Base-by-base conservation (phyloP, 2,113 vertebrate species). In the Ginglymostoma cirratum region DNA sequence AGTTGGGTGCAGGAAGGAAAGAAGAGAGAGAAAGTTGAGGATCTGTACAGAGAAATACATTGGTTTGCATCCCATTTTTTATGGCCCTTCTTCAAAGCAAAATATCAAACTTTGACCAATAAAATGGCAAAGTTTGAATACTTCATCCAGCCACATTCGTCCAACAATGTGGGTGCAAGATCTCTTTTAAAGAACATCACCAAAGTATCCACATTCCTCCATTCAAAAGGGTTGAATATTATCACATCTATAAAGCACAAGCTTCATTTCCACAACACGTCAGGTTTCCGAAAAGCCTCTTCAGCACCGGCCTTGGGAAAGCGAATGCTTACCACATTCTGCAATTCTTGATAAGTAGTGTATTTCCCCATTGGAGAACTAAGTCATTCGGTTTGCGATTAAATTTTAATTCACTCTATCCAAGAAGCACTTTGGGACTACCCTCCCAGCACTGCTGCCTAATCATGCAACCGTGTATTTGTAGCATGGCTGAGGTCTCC, bases 321-420 rank as follows among this genome's bases (percentile, higher is more conserved):
- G 14, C 24, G 3, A 72, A 95, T 72, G 69, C 42, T 52, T 72
- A 42, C 45, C 27, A 95, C 42, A 70, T 70, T 72, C 67, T 70
- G 69, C 42, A 95, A 72, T 48, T 72, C 38, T 76, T 48, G 69
- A 95, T 95, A 95, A 94, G 24, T 27, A 65, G 92, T 94, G 30
- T 94, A 70, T 38, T 76, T 72, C 94, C 93, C 66, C 94, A 95
- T 72, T 95, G 72, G 94, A 95, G 45, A 95, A 72, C 17, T 72
- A 72, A 95, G 15, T 45, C 69, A 3, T 48, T 69, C 48, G 93
- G 67, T 48, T 52, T 95, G 93, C 52, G 42, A 95, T 95, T 95
- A 95, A 48, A 76, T 95, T 95, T 95, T 95, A 95, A 95, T 95
- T 95, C 72, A 95, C 42, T 95, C 94, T 52, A 34, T 95, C 94